Evolutionary conservation across 2,888 invertebrate species (phyloP).

Genomic region (Eristalinus aeneus): DNA sequence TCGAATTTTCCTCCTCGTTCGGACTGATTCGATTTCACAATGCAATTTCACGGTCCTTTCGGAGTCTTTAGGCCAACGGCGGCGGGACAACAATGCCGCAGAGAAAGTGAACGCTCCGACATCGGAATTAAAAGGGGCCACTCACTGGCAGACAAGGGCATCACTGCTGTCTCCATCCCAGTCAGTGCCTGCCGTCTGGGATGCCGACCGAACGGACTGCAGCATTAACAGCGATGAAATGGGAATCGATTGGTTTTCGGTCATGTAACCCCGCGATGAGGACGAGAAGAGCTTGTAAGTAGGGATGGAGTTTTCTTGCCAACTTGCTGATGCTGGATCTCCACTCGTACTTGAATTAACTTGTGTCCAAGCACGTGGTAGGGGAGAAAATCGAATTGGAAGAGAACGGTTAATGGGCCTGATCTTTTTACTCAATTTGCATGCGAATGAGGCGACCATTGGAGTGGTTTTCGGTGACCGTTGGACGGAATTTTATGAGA

Average conservation of each 20-base stretch:
- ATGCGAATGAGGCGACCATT: neutral
- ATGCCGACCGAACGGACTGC: neutral
- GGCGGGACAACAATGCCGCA: constrained; percentile 55
- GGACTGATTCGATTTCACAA: constrained; percentile 80
- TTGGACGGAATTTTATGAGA: too few species aligned
- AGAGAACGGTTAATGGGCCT: neutral
- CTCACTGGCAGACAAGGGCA: neutral
- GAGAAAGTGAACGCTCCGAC: constrained; percentile 57
- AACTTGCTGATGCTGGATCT: neutral
- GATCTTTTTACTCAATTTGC: neutral
- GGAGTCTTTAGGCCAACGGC: constrained; percentile 66
- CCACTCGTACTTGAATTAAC: neutral
- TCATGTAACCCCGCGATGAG: constrained; percentile 9
- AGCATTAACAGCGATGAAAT: constrained; percentile 45
- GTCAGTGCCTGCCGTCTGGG: constrained; percentile 6
- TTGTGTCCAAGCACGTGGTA: neutral
- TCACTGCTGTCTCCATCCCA: neutral
- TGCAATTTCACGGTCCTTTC: constrained; percentile 79
- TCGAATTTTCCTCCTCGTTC: constrained; percentile 78
- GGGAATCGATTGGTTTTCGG: constrained; percentile 56
- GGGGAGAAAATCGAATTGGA: neutral
- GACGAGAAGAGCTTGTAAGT: neutral
- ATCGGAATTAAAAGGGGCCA: constrained; percentile 8
- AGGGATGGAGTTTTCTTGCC: neutral
- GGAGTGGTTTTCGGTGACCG: neutral